A percentile compares a stretch with the other conserved stretches of the same genome.
Evolutionary conservation across 2,113 vertebrate species (phyloP).

Genomic region (Haplochromis burtoni): DNA sequence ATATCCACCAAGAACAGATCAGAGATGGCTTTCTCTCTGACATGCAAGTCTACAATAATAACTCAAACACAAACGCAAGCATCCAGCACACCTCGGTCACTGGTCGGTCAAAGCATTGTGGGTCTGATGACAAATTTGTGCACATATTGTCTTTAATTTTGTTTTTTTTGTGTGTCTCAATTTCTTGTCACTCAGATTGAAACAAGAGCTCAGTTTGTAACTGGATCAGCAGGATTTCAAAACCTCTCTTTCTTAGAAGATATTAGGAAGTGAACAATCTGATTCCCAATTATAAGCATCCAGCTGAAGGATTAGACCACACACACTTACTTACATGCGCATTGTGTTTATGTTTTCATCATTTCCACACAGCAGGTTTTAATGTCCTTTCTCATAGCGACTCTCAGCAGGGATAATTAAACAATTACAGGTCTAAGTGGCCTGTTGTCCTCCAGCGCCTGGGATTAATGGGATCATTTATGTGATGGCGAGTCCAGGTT

Average conservation of each 20-base stretch:
- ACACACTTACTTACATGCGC: background rate
- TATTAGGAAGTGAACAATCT: background rate
- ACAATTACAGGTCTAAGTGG: constrained; percentile 29
- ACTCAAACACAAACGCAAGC: background rate
- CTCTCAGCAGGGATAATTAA: constrained; percentile 28
- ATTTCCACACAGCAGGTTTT: background rate
- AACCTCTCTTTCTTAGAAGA: background rate
- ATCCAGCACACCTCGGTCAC: background rate
- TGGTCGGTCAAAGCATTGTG: background rate
- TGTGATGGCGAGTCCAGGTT: background rate
- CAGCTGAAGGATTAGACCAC: background rate
- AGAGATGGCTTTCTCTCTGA: background rate
- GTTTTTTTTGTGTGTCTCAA: background rate
- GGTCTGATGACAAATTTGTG: background rate
- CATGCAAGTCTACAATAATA: background rate
- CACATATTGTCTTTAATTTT: background rate
- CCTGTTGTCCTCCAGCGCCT: constrained; percentile 10
- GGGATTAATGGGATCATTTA: constrained; percentile 42
- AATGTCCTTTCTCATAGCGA: background rate
- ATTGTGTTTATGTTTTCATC: background rate
- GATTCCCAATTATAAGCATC: background rate
- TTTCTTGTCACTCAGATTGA: background rate
- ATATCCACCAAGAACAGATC: background rate
- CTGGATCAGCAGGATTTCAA: background rate
- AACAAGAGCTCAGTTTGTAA: background rate